phyloP scores from a whole-genome alignment of 1,140 invertebrate species.

The Globodera ellingtonae region DNA sequence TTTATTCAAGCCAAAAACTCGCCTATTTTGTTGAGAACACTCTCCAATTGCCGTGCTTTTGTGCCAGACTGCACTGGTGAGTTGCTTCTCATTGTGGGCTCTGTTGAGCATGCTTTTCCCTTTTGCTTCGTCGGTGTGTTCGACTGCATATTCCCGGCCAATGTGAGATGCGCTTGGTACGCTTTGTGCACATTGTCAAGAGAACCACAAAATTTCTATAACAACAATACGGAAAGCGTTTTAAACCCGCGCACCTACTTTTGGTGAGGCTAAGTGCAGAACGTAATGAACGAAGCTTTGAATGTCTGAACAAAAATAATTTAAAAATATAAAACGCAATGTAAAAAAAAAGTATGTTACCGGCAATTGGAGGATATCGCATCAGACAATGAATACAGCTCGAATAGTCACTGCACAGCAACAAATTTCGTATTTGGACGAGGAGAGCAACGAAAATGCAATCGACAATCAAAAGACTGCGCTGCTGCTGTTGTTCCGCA shows the following conservation, averaged over 20 bases:
- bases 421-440: constrained; percentile 73
- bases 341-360: constrained; percentile 59
- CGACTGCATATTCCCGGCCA: constrained; percentile 50
- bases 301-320: constrained; percentile 48
- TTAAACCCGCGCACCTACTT: constrained; percentile 36
- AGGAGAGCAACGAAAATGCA: constrained; percentile 79
- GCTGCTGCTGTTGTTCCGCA: constrained; percentile 72
- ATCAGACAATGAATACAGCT: constrained; percentile 73
- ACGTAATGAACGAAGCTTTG: constrained; percentile 73
- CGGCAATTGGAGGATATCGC: constrained; percentile 73
- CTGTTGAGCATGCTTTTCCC: not conserved
- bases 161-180: constrained; percentile 40
- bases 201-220: constrained; percentile 18
- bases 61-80: not conserved
- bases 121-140: constrained; percentile 34
- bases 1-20: not conserved
- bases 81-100: not conserved
- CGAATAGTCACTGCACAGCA: constrained; percentile 73
- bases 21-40: constrained; percentile 19
- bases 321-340: not conserved
- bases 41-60: not conserved
- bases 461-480: constrained; percentile 73
- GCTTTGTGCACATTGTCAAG: constrained; percentile 45
- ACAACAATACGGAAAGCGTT: constrained; percentile 15
- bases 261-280: constrained; percentile 71